These are phyloP conservation scores for Pogonognathellus flavescens DNA, from an alignment of 1,140 invertebrate species.

Conservation along the genomic window DNA sequence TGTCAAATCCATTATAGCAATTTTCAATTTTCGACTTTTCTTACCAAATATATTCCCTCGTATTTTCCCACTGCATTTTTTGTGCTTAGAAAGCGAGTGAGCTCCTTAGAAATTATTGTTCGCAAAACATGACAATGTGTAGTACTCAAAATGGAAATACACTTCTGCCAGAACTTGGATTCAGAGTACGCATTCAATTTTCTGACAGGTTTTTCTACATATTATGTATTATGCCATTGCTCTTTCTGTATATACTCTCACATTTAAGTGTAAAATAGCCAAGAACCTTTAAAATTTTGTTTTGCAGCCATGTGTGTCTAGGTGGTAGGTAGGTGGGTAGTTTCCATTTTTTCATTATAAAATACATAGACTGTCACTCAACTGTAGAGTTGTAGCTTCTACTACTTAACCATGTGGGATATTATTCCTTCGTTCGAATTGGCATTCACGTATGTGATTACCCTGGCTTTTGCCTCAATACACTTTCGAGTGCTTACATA, in stretches of 20 bases:
- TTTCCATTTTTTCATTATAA: too few species aligned
- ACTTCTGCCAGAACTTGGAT: not conserved
- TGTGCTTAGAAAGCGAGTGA: not conserved
- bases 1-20: constrained; percentile 56
- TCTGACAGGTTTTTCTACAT: constrained; percentile 40
- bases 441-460: constrained; percentile 42
- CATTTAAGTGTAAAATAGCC: constrained; percentile 40
- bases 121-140: not conserved
- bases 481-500: constrained; percentile 1
- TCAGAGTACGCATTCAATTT: not conserved
- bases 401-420: constrained; percentile 13
- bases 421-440: constrained; percentile 4
- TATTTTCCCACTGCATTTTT: not conserved
- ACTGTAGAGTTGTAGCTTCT: not conserved
- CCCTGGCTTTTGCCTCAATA: constrained; percentile 10
- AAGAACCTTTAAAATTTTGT: not conserved
- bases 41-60: not conserved
- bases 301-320: constrained; percentile 2
- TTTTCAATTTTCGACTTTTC: constrained; percentile 55
- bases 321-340: not conserved
- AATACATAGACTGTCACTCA: too few species aligned
- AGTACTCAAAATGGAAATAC: constrained; percentile 35
- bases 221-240: constrained; percentile 1
- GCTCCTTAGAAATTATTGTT: constrained; percentile 23
- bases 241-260: not conserved